Conservation (phyloP, 1,140 invertebrate species). For the Zaprionus gabonicus region DNA sequence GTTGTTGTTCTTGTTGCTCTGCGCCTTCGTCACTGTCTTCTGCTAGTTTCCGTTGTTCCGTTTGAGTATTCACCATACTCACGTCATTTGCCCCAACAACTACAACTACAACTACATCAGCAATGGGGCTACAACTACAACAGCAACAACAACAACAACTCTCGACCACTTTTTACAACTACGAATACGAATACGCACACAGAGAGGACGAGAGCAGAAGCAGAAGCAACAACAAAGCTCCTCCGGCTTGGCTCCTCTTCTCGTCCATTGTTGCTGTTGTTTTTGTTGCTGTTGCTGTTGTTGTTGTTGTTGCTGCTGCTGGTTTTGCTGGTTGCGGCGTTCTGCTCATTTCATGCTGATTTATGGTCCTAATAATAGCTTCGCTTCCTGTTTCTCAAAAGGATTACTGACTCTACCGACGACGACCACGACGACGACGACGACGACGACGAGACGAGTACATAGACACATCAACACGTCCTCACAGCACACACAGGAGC, state of each 20-base stretch:
- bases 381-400: slow-evolving; percentile 77
- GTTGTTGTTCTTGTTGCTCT: slow-evolving; percentile 20
- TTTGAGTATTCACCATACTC: slow-evolving; percentile 49
- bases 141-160: slow-evolving; percentile 30
- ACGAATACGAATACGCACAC: slow-evolving; percentile 61
- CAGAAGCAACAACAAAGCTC: slow-evolving; percentile 35
- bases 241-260: slow-evolving; percentile 31
- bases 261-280: slow-evolving; percentile 25
- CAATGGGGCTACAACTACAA: slow-evolving; percentile 29
- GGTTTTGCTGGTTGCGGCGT: slow-evolving; percentile 54
- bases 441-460: slow-evolving; percentile 32
- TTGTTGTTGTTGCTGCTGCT: slow-evolving; percentile 32
- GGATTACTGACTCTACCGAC: slow-evolving; percentile 64
- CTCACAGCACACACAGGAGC: slow-evolving; percentile 23
- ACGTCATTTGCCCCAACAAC: slow-evolving; percentile 65
- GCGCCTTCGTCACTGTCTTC: slow-evolving; percentile 44
- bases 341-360: slow-evolving; percentile 84
- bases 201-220: slow-evolving; percentile 41
- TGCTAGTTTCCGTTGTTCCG: slow-evolving; percentile 53
- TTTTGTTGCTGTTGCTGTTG: slow-evolving; percentile 30
- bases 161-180: slow-evolving; percentile 36
- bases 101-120: slow-evolving; percentile 49
- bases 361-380: slow-evolving; percentile 84
- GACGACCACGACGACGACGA: too few relatives aligned
- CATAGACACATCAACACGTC: slow-evolving; percentile 29